A percentile compares a stretch with the other conserved stretches of the same genome.
Evolutionary conservation across 1,140 invertebrate species (phyloP).

Genomic region (Zaprionus inermis): DNA sequence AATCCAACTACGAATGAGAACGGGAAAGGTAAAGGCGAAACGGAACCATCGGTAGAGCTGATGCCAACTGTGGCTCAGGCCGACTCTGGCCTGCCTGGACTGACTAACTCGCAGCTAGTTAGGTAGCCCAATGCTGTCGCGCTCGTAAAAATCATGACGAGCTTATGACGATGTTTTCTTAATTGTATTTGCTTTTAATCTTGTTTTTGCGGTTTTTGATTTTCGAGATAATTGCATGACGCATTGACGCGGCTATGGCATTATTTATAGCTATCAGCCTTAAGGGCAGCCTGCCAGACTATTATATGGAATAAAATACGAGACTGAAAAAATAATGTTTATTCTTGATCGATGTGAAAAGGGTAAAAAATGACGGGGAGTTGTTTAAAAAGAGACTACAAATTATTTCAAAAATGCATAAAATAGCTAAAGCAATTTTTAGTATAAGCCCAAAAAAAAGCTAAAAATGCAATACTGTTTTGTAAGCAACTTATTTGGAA

Average conservation of each 20-base stretch:
- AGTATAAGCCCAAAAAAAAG: no score
- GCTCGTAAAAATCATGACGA: slow-evolving; percentile 10
- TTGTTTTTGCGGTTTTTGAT: neutral
- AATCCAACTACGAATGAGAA: slow-evolving; percentile 44
- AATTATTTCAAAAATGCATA: no score
- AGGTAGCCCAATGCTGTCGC: slow-evolving; percentile 17
- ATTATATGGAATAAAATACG: neutral
- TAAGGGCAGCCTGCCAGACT: neutral
- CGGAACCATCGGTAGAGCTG: neutral
- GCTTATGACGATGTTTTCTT: slow-evolving; percentile 5
- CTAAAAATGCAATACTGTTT: no score
- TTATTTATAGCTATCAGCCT: neutral
- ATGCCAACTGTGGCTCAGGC: neutral
- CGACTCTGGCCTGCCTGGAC: neutral
- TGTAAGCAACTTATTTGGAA: no score
- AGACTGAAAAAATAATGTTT: no score
- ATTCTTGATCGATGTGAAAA: no score
- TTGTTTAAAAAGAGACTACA: no score
- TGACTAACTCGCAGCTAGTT: slow-evolving; percentile 18
- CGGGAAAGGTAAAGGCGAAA: neutral
- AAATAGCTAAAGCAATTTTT: no score
- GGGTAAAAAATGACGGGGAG: no score
- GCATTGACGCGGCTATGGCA: neutral
- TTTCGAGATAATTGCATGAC: slow-evolving; percentile 2
- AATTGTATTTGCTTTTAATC: neutral